These are phyloP conservation scores for Cebidichthys violaceus DNA, from an alignment of 2,113 vertebrate genomes.

Conservation along the genomic window DNA sequence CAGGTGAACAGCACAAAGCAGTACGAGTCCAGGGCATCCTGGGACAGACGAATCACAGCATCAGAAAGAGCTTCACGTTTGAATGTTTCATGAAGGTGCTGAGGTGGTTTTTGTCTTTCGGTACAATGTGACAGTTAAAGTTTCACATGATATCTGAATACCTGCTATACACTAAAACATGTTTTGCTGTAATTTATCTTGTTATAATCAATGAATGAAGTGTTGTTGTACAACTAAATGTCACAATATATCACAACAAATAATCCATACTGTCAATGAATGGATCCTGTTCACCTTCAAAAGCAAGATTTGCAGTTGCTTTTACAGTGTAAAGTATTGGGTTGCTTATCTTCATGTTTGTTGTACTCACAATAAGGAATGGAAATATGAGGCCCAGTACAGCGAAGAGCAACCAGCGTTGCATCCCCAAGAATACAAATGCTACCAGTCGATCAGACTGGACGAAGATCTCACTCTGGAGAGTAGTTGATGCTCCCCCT, in stretches of 20 bases:
- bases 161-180: not conserved
- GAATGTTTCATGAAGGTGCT: not conserved
- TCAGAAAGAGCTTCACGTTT: not conserved
- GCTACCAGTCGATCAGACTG: slow-evolving; percentile 80
- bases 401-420: slow-evolving; percentile 64
- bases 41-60: slow-evolving; percentile 23
- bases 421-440: slow-evolving; percentile 68
- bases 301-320: not conserved
- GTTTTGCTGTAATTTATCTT: not conserved
- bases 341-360: not conserved
- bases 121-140: not conserved
- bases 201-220: not conserved
- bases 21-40: slow-evolving; percentile 71
- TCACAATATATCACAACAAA: not conserved
- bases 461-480: slow-evolving; percentile 79
- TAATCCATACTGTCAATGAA: not conserved
- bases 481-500: slow-evolving; percentile 59
- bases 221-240: not conserved
- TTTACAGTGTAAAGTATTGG: no score
- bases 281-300: not conserved
- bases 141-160: not conserved
- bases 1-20: slow-evolving; percentile 79
- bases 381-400: slow-evolving; percentile 77
- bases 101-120: not conserved
- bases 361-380: slow-evolving; percentile 80